phyloP scores from a whole-genome alignment of 2,888 invertebrate genomes.

The Trichogramma dendrolimi region DNA sequence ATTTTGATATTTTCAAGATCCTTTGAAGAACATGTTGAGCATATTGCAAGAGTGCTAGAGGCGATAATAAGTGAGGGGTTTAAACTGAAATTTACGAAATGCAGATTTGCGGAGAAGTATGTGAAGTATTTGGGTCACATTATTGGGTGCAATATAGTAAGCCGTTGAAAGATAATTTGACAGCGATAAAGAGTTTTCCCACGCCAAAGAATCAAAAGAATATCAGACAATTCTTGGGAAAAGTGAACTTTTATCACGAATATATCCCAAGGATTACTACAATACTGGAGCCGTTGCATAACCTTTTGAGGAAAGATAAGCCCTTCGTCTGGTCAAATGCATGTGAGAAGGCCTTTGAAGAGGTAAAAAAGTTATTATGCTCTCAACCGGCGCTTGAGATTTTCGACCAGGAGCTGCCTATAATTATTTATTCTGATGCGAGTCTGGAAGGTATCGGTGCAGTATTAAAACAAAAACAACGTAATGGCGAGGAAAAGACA shows the following conservation, averaged over 20 bases:
- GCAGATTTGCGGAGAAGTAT: conserved; percentile 26
- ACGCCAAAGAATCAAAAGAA: conserved; percentile 25
- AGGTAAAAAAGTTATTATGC: conserved; percentile 33
- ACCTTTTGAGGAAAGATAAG: conserved; percentile 28
- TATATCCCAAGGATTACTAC: conserved; percentile 22
- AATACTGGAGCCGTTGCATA: conserved; percentile 26
- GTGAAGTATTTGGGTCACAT: conserved; percentile 20
- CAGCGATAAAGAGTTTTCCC: conserved; percentile 27
- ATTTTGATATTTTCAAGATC: conserved; percentile 25
- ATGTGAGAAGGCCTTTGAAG: conserved; percentile 30
- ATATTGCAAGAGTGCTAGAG: conserved; percentile 22
- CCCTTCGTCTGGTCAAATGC: conserved; percentile 31
- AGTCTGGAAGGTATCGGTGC: conserved; percentile 33
- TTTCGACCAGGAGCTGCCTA: conserved; percentile 33
- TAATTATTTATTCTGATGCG: conserved; percentile 37
- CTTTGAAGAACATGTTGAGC: conserved; percentile 22
- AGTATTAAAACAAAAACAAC: conserved; percentile 33
- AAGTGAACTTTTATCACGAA: conserved; percentile 24
- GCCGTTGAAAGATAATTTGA: conserved; percentile 27
- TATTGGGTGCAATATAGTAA: conserved; percentile 14
- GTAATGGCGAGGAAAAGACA: conserved; percentile 26
- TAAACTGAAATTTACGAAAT: conserved; percentile 32
- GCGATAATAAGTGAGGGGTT: conserved; percentile 32
- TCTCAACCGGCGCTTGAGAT: conserved; percentile 34
- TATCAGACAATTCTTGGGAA: conserved; percentile 19